Evolutionary conservation across 2,888 invertebrate genomes (phyloP).

Genomic region (Fragum fragum): DNA sequence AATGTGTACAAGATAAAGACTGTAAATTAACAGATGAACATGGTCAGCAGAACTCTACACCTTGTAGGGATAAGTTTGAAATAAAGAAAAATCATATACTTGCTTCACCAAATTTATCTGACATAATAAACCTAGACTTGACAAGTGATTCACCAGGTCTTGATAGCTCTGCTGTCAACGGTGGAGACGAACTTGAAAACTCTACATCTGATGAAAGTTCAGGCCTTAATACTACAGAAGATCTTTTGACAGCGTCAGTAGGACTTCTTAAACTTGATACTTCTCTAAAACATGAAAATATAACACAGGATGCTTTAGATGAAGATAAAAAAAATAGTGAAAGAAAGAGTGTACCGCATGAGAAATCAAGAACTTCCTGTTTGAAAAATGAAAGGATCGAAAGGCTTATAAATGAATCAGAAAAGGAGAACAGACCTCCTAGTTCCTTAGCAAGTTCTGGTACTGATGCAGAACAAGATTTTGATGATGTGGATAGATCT

Average conservation of each 20-base stretch:
- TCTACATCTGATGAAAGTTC: conserved; percentile 31
- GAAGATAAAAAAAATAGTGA: background rate
- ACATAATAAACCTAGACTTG: conserved; percentile 48
- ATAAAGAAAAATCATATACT: conserved; percentile 45
- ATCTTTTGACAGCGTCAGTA: conserved; percentile 53
- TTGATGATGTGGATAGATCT: conserved; percentile 10
- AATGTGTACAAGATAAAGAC: background rate
- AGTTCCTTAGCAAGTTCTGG: background rate
- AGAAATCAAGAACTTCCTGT: background rate
- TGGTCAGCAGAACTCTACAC: background rate
- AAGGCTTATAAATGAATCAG: background rate
- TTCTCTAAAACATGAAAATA: background rate
- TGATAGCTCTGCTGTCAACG: conserved; percentile 48
- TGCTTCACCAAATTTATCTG: conserved; percentile 57
- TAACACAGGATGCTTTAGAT: background rate
- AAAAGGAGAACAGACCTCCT: conserved; percentile 9
- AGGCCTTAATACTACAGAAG: conserved; percentile 63
- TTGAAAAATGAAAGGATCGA: background rate
- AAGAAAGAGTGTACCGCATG: background rate
- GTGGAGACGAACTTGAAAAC: conserved; percentile 50
- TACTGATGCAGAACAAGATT: background rate
- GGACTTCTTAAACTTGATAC: conserved; percentile 23
- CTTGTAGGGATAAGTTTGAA: background rate
- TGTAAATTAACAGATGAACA: background rate
- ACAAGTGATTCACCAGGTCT: conserved; percentile 32